Conservation (phyloP, 2,888 invertebrate species). For the Deilephila elpenor region DNA sequence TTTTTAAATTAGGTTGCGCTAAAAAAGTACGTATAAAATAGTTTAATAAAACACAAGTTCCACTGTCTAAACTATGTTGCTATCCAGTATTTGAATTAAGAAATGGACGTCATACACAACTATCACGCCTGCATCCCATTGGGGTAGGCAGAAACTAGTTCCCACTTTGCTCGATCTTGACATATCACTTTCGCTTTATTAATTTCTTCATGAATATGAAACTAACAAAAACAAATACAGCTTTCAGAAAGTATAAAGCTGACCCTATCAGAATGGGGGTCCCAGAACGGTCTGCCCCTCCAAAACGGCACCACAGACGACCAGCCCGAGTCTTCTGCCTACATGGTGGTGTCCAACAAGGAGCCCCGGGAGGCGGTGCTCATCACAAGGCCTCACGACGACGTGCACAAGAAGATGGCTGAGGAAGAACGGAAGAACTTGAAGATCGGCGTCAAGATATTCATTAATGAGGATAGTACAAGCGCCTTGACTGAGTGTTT, state of each 20-base stretch:
- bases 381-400: constrained; percentile 86
- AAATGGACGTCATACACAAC: no score
- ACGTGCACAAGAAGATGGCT: constrained; percentile 86
- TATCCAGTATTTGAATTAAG: no score
- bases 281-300: constrained; percentile 57
- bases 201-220: background rate
- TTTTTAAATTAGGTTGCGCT: no score
- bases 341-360: constrained; percentile 66
- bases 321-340: constrained; percentile 54
- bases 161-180: no score
- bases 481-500: constrained; percentile 89
- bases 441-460: constrained; percentile 94
- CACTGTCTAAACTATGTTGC: no score
- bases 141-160: no score
- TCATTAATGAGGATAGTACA: constrained; percentile 89
- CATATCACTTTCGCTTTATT: no score
- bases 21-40: no score
- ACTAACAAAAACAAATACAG: constrained; percentile 51
- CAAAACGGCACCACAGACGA: constrained; percentile 64
- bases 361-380: constrained; percentile 67
- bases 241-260: constrained; percentile 80
- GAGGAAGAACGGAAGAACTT: constrained; percentile 90
- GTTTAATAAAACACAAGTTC: no score
- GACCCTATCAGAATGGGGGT: constrained; percentile 77
- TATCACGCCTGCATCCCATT: no score